Conservation (phyloP, 2,113 vertebrate species). For the Speoplatyrhinus poulsoni region DNA sequence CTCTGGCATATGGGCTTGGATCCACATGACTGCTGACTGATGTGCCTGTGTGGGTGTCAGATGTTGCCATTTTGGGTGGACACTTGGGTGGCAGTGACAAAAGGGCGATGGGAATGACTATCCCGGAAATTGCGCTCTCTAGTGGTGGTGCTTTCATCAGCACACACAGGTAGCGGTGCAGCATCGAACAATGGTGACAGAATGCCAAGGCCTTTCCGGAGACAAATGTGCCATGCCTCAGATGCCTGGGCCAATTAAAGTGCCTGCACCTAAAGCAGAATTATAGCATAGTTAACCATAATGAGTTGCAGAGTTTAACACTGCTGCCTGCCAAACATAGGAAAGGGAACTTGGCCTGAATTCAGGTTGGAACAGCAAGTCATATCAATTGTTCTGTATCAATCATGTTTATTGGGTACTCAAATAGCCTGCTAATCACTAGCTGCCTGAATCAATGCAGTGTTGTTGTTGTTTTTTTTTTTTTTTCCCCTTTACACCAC, state of each 20-base stretch:
- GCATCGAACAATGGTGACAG: constrained; percentile 33
- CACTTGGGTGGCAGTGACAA: neutral
- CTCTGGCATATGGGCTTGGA: too few species aligned
- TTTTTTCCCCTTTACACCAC: neutral
- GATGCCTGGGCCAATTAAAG: constrained; percentile 65
- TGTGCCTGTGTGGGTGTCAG: constrained; percentile 9
- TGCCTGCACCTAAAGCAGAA: constrained; percentile 64
- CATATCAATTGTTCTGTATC: constrained; percentile 16
- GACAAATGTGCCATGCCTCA: constrained; percentile 63
- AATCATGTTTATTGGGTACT: constrained; percentile 5
- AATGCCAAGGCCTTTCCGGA: constrained; percentile 37
- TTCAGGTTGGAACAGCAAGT: constrained; percentile 40
- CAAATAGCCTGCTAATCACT: constrained; percentile 23
- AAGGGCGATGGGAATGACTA: neutral
- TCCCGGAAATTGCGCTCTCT: constrained; percentile 13
- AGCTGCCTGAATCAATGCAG: constrained; percentile 9
- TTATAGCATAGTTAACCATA: constrained; percentile 70
- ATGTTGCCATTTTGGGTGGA: constrained; percentile 13
- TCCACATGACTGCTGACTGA: neutral
- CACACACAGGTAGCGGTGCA: constrained; percentile 3
- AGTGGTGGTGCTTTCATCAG: constrained; percentile 1
- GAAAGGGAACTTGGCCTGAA: constrained; percentile 26
- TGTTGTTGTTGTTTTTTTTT: neutral
- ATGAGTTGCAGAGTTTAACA: constrained; percentile 64
- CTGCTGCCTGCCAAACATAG: constrained; percentile 52